Evolutionary conservation across 2,113 vertebrate species (phyloP), one percentile per base, ranked within the genome.

Genomic region (Otolemur garnettii): DNA sequence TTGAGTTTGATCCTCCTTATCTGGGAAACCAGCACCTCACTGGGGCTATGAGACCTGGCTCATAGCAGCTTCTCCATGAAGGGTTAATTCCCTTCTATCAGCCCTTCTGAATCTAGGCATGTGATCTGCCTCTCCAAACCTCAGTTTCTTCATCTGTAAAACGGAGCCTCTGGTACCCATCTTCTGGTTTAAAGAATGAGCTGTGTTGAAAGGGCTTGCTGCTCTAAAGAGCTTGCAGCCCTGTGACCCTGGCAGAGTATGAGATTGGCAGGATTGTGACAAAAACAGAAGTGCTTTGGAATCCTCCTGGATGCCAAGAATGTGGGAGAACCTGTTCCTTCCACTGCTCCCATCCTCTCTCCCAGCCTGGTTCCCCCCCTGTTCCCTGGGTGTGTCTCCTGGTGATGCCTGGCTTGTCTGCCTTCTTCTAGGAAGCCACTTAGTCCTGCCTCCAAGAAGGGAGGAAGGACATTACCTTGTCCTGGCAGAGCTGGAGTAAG

Each of bases 231-330:
- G 81, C 81, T 42, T 57, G 42, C 35, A 24, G 26, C 22, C 13
- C 60, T 22, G 45, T 50, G 22, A 53, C 50, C 87, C 81, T 81
- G 60, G 94, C 68, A 68, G 66, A 96, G 59, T 24, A 10, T 85
- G 21, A 15, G 55, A 78, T 35, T 78, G 78, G 77, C 66, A n/a
- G 55, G 72, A 42, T 42, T 68, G 81, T 30, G 80, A 91, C 83
- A 95, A 91, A 97, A 94, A 93, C 96, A 93, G 86, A 96, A 91
- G 93, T 90, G 74, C 90, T 86, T 69, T 93, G 96, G 96, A 96
- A 93, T 96, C 83, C 92, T n/a, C 50, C 19, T 38, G 10, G 55
- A 78, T 87, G 93, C 93, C 94, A 96, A 90, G 96, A 97, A 97
- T 94, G 94, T 35, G 9, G 87, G 35, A 21, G 4, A 95, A 97